Evolutionary conservation across 2,113 vertebrate genomes (phyloP).

Genomic region (Raja brachyura): DNA sequence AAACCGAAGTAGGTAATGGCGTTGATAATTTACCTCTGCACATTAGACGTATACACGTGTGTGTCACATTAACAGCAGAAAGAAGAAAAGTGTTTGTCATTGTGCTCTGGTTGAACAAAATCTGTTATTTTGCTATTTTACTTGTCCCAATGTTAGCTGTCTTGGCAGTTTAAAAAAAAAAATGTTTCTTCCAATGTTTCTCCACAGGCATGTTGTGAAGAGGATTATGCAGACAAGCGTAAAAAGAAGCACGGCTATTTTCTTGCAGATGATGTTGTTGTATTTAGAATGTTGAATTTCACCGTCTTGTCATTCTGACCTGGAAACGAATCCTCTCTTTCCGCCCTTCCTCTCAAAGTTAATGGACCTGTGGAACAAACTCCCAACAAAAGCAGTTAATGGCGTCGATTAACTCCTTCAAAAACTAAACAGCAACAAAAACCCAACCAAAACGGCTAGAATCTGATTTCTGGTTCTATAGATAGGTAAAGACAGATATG

Average conservation of each 20-base stretch:
- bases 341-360: conserved; percentile 20
- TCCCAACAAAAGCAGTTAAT: conserved; percentile 35
- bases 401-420: conserved; percentile 1
- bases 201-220: conserved; percentile 4
- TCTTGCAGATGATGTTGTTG: conserved; percentile 18
- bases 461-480: neutral
- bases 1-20: neutral
- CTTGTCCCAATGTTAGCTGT: neutral
- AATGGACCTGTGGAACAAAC: conserved; percentile 32
- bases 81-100: neutral
- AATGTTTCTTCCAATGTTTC: neutral
- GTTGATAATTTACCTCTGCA: neutral
- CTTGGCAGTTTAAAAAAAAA: neutral
- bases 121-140: neutral
- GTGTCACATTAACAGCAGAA: neutral
- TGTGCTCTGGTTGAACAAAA: neutral
- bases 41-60: neutral
- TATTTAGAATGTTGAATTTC: conserved; percentile 8
- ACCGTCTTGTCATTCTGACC: conserved; percentile 17
- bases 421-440: neutral
- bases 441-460: neutral
- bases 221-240: neutral
- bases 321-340: conserved; percentile 8
- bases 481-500: conserved; percentile 27
- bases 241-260: conserved; percentile 1